Evolutionary conservation across 2,888 invertebrate species (phyloP), one percentile per base, ranked within the genome.

Genomic region (Macaria liturata): DNA sequence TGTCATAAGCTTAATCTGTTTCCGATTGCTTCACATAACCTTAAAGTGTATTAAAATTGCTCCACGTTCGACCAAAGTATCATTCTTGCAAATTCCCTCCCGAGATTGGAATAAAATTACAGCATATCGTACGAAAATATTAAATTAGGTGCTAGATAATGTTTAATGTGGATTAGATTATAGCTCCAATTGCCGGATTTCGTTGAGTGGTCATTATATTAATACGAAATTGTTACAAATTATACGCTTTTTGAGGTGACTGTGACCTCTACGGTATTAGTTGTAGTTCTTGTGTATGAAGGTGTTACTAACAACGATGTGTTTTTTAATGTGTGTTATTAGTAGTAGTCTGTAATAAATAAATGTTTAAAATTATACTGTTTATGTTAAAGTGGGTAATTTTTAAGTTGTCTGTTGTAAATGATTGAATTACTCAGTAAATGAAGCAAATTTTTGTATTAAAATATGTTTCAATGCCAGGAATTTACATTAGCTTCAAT

Each of bases 211-310:
- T 67, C 61, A 65, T 67, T 67, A 64, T 60, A 57, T 54, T 65
- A 59, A 67, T 59, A 61, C 49, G 39, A 61, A 65, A 64, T 64
- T 59, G 56, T 55, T 42, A 50, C 54, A 58, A 64, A 67, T 67
- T 65, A 65, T 61, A 65, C 49, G 52, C 55, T 58, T 56, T 56
- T 61, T 64, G 58, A 64, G 57, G 59, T 59, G 49, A 58, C 44
- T 32, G 34, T 49, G 65, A 59, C 65, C 67, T 67, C 42, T 45
- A 37, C 7, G 54, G 59, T 64, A 57, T 49, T 60, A 59, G 40
- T 32, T n/a, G 31, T 49, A 39, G 47, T 47, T 54, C 51, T 57
- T 54, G 52, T 57, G 61, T 59, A 58, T 61, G 49, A 47, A 64
- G 55, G 63, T 64, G 59, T 51, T 46, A n/a, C 55, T 57, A 53